Evolutionary conservation across 2,888 invertebrate genomes (phyloP).

Genomic region (Strigamia transsilvanica): DNA sequence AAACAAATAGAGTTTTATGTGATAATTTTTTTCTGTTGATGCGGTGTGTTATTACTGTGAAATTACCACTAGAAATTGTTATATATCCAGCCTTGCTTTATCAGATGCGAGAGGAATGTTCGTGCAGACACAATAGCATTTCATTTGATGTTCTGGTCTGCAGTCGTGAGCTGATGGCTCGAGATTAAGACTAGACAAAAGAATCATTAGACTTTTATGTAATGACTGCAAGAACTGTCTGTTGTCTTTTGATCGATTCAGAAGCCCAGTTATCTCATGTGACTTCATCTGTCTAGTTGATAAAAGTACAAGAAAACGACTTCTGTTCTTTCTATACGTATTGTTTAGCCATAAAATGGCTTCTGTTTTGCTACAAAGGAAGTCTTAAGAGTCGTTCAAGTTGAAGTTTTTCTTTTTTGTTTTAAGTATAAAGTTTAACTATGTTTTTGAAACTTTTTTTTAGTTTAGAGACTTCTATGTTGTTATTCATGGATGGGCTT

Average conservation of each 20-base stretch:
- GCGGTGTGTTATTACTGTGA: slow-evolving; percentile 7
- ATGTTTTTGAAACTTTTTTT: neutral
- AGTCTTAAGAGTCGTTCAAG: neutral
- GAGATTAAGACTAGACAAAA: slow-evolving; percentile 25
- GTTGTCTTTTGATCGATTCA: slow-evolving; percentile 17
- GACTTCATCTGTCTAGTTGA: slow-evolving; percentile 23
- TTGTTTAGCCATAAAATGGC: neutral
- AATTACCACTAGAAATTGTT: slow-evolving; percentile 13
- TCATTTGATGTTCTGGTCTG: slow-evolving; percentile 30
- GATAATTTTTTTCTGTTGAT: neutral
- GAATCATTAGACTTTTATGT: slow-evolving; percentile 30
- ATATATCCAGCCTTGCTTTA: neutral
- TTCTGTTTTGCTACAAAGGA: neutral
- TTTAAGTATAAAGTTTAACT: neutral
- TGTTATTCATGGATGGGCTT: too few relatives aligned
- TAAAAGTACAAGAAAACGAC: neutral
- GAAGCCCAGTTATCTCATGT: slow-evolving; percentile 2
- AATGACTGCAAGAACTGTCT: neutral
- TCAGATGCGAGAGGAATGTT: neutral
- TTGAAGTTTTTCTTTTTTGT: neutral
- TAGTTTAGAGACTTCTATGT: too few relatives aligned
- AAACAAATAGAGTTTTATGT: slow-evolving; percentile 16
- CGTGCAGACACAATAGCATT: slow-evolving; percentile 6
- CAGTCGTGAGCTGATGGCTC: slow-evolving; percentile 16
- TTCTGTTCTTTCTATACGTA: neutral